phyloP scores from a whole-genome alignment of 2,797 vertebrate species.

The Rhinogobio ventralis region DNA sequence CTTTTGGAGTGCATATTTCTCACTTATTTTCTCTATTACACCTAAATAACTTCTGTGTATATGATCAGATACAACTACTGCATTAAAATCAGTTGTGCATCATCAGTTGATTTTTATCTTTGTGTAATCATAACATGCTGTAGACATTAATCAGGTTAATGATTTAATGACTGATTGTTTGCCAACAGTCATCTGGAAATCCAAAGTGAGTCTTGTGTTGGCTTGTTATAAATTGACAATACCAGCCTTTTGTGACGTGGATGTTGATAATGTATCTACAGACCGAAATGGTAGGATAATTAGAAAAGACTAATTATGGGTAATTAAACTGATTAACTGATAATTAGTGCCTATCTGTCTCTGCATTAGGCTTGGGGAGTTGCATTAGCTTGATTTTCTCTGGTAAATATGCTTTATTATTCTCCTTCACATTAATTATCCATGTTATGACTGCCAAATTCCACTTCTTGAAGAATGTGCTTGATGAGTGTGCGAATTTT shows the following conservation, averaged over 20 bases:
- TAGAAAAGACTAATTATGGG: slow-evolving; percentile 67
- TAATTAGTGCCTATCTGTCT: slow-evolving; percentile 62
- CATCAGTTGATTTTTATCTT: slow-evolving; percentile 49
- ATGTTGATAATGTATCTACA: slow-evolving; percentile 67
- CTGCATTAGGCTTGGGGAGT: slow-evolving; percentile 63
- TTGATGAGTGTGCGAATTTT: not conserved
- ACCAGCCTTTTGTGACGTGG: slow-evolving; percentile 62
- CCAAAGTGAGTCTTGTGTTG: slow-evolving; percentile 28
- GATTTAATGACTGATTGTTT: slow-evolving; percentile 43
- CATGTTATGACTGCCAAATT: slow-evolving; percentile 22
- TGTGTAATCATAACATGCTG: slow-evolving; percentile 60
- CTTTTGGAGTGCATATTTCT: slow-evolving; percentile 12
- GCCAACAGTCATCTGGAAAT: slow-evolving; percentile 24
- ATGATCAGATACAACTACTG: not conserved
- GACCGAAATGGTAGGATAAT: slow-evolving; percentile 70
- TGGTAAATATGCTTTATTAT: slow-evolving; percentile 32
- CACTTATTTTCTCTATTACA: not conserved
- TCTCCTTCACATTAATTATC: slow-evolving; percentile 5
- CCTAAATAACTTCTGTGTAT: not conserved
- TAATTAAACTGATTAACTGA: slow-evolving; percentile 71
- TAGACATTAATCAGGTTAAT: slow-evolving; percentile 70
- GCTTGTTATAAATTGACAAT: slow-evolving; percentile 61
- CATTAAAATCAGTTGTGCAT: not conserved
- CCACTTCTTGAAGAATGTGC: slow-evolving; percentile 1
- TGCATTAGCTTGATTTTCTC: slow-evolving; percentile 58